A percentile compares a stretch with the other conserved stretches of the same genome.
These are phyloP conservation scores for Pocillopora verrucosa DNA, from an alignment of 64 coral and sea anemone species.

Conservation along the genomic window DNA sequence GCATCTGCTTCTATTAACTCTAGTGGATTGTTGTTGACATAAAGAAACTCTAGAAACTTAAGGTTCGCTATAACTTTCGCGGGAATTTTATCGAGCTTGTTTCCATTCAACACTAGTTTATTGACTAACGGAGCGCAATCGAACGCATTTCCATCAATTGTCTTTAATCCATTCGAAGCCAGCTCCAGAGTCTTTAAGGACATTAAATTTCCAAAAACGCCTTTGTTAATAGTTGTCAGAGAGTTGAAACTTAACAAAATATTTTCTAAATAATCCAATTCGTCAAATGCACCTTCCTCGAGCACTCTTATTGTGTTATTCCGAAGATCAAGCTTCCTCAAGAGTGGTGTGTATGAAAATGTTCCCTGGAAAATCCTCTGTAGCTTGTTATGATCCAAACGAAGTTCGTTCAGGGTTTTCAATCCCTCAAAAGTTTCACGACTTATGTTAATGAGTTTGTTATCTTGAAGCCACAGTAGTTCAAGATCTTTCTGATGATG, in stretches of 20 bases:
- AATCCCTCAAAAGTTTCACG: slow-evolving; percentile 41
- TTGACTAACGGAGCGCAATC: slow-evolving; percentile 23
- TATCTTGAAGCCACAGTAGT: slow-evolving; percentile 15
- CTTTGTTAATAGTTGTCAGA: slow-evolving; percentile 3
- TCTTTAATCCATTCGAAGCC: slow-evolving; percentile 27
- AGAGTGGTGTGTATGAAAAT: background rate
- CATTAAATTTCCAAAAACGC: slow-evolving; percentile 50
- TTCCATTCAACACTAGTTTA: slow-evolving; percentile 21
- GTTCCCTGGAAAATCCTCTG: background rate
- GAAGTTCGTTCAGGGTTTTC: background rate
- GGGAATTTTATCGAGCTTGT: slow-evolving; percentile 9
- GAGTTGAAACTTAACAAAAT: slow-evolving; percentile 5
- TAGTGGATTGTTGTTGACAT: slow-evolving; percentile 39
- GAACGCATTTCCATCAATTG: slow-evolving; percentile 34
- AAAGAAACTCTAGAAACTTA: slow-evolving; percentile 42
- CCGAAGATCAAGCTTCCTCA: slow-evolving; percentile 20
- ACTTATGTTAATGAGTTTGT: slow-evolving; percentile 16
- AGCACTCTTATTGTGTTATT: slow-evolving; percentile 22
- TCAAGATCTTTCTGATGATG: background rate
- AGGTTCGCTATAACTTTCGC: background rate
- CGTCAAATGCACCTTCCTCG: slow-evolving; percentile 40
- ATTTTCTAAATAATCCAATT: slow-evolving; percentile 11
- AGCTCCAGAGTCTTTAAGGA: slow-evolving; percentile 36
- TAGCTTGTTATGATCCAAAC: slow-evolving; percentile 31
- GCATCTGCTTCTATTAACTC: slow-evolving; percentile 11